A percentile compares a stretch with the other conserved stretches of the same genome.
Conservation (phyloP, 2,113 vertebrate species). For the Paradoxurus hermaphroditus region DNA sequence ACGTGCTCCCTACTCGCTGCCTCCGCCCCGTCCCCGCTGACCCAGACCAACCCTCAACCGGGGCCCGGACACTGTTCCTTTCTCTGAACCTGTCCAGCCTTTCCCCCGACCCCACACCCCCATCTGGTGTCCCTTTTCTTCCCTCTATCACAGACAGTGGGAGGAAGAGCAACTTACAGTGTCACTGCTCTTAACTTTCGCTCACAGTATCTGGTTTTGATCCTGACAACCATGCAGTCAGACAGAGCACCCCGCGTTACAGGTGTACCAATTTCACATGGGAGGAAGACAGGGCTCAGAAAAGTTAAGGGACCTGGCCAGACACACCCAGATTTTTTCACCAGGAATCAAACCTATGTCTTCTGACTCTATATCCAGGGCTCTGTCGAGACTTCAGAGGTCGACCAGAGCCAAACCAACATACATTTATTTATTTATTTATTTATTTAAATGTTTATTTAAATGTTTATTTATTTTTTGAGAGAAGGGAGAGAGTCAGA, state of each 20-base stretch:
- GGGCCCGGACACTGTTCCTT: background rate
- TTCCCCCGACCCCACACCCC: background rate
- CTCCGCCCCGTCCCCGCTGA: background rate
- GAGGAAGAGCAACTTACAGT: rapidly evolving
- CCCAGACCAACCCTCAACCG: background rate
- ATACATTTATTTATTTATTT: no score
- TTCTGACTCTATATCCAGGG: background rate
- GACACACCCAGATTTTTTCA: background rate
- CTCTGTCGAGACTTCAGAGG: background rate
- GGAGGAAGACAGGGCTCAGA: background rate
- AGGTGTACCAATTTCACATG: background rate
- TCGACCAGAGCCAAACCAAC: background rate
- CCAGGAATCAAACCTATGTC: background rate
- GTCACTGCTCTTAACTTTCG: background rate
- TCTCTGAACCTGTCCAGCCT: background rate
- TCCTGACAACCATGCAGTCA: no score
- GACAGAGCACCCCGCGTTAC: rapidly evolving
- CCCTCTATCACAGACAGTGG: background rate
- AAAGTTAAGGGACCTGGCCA: background rate
- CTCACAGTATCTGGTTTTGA: background rate
- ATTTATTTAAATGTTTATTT: no score
- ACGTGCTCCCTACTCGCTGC: background rate
- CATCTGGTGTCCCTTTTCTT: background rate
- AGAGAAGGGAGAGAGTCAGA: no score
- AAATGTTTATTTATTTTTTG: no score